Conservation (phyloP, 2,797 vertebrate species). For the Cossypha niveicapilla region DNA sequence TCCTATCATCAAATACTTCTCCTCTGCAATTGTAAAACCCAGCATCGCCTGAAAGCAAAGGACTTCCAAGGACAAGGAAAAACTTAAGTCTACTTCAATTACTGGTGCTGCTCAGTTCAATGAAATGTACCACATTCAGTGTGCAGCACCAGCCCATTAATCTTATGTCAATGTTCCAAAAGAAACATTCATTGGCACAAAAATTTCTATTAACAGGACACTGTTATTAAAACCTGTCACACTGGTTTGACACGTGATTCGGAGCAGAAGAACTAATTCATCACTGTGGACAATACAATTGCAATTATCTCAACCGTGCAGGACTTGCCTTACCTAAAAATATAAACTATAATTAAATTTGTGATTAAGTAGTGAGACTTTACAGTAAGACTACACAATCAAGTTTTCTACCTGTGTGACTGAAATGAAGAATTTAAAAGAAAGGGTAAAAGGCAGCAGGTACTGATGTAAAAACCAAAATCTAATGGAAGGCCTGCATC, state of each 20-base stretch:
- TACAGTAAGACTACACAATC: not conserved
- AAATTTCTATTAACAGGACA: not conserved
- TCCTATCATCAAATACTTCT: slow-evolving; percentile 13
- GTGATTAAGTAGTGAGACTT: not conserved
- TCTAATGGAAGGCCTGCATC: not conserved
- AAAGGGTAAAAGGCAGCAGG: not conserved
- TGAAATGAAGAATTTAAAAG: not conserved
- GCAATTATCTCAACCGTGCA: slow-evolving; percentile 7
- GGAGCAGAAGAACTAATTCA: not conserved
- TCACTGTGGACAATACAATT: not conserved
- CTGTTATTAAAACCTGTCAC: slow-evolving; percentile 1
- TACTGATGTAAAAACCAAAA: not conserved
- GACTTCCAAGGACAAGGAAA: not conserved
- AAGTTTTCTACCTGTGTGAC: not conserved
- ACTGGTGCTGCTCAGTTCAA: not conserved
- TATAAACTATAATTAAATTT: not conserved
- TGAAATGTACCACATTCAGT: not conserved
- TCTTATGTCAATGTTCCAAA: not conserved
- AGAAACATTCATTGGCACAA: not conserved
- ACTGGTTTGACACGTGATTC: not conserved
- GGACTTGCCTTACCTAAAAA: not conserved
- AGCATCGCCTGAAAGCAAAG: not conserved
- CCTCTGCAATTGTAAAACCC: not conserved
- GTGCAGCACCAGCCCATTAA: not conserved
- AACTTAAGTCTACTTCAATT: not conserved